A percentile compares a stretch with the other conserved stretches of the same genome.
These are phyloP conservation scores for Cryptoblepharus egeriae DNA, from an alignment of 2,797 vertebrate species.

Conservation along the genomic window DNA sequence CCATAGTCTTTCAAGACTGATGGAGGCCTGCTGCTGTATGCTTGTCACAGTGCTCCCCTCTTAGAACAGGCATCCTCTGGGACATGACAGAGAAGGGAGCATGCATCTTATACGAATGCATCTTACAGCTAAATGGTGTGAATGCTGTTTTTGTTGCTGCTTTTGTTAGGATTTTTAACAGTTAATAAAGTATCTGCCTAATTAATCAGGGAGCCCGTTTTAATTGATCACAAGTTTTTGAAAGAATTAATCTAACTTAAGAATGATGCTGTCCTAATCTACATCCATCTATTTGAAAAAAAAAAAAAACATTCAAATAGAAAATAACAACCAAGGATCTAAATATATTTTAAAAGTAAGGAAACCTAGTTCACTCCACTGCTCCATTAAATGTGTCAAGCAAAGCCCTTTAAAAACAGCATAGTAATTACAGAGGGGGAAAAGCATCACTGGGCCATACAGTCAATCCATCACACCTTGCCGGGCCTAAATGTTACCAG, in stretches of 20 bases:
- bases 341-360: slow-evolving; percentile 62
- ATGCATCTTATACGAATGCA: background rate
- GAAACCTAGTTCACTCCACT: slow-evolving; percentile 50
- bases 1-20: too few species aligned
- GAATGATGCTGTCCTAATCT: too few species aligned
- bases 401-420: slow-evolving; percentile 63
- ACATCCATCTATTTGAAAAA: background rate
- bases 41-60: background rate
- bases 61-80: background rate
- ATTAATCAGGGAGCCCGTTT: background rate
- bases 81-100: background rate
- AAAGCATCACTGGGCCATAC: slow-evolving; percentile 44
- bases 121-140: too few species aligned
- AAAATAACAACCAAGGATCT: slow-evolving; percentile 55
- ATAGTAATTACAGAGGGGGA: slow-evolving; percentile 62
- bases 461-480: slow-evolving; percentile 54
- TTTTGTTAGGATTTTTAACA: background rate
- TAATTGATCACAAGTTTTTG: background rate
- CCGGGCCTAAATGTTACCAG: slow-evolving; percentile 51
- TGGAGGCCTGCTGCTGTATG: too few species aligned
- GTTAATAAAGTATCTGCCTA: too few species aligned
- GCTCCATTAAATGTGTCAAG: slow-evolving; percentile 61
- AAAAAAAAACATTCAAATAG: background rate
- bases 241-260: background rate
- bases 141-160: background rate